Evolutionary conservation across 2,888 invertebrate species (phyloP).

Genomic region (Branchipolynoe longqiensis): DNA sequence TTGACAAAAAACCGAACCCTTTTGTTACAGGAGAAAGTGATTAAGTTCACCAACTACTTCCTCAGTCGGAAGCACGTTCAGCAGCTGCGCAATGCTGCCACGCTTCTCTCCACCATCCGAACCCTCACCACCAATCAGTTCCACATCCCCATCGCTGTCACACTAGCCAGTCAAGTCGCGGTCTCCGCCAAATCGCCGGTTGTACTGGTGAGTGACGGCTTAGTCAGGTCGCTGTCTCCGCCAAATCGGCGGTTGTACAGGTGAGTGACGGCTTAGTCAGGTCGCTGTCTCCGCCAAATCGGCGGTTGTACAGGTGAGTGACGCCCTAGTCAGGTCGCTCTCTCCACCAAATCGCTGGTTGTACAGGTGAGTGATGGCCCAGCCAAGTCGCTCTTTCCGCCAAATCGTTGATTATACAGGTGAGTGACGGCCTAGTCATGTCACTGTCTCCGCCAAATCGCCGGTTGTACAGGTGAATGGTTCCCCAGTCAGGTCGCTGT

Average conservation of each 20-base stretch:
- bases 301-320: slow-evolving; percentile 85
- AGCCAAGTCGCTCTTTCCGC: slow-evolving; percentile 90
- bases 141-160: slow-evolving; percentile 92
- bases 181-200: slow-evolving; percentile 89
- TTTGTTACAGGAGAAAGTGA: slow-evolving; percentile 86
- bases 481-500: slow-evolving; percentile 90
- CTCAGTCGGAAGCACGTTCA: slow-evolving; percentile 94
- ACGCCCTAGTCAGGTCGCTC: slow-evolving; percentile 88
- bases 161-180: slow-evolving; percentile 89
- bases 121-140: slow-evolving; percentile 87
- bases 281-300: slow-evolving; percentile 89
- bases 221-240: slow-evolving; percentile 90
- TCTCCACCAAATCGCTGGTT: slow-evolving; percentile 88
- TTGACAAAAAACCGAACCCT: too few species aligned
- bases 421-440: slow-evolving; percentile 85
- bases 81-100: slow-evolving; percentile 90
- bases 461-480: slow-evolving; percentile 85
- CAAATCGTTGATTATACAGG: slow-evolving; percentile 87
- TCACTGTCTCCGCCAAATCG: slow-evolving; percentile 88
- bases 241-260: slow-evolving; percentile 87
- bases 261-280: slow-evolving; percentile 84
- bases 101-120: slow-evolving; percentile 89
- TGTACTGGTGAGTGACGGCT: slow-evolving; percentile 82
- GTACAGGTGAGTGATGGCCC: slow-evolving; percentile 83
- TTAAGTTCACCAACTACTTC: slow-evolving; percentile 95